Percentiles rank a stretch among this genome's conserved stretches.
These are phyloP conservation scores for Drosophila kambysellisi DNA, from an alignment of 2,888 invertebrate genomes.

Conservation along the genomic window DNA sequence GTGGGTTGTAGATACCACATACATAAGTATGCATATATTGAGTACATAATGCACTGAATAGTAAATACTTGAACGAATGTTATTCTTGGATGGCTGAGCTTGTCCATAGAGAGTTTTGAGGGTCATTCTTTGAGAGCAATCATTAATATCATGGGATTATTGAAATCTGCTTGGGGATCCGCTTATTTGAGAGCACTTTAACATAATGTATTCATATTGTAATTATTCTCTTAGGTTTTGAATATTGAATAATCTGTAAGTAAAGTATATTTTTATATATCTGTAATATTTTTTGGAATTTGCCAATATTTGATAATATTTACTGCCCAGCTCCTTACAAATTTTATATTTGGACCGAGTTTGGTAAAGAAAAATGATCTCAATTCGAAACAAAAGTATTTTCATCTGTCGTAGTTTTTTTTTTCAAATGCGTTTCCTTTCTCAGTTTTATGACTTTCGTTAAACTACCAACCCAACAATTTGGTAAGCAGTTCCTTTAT, in stretches of 20 bases:
- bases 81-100: slow-evolving; percentile 13
- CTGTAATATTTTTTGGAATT: too few relatives aligned
- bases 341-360: slow-evolving; percentile 3
- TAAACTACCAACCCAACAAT: slow-evolving; percentile 42
- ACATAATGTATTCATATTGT: slow-evolving; percentile 1
- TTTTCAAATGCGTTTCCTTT: slow-evolving; percentile 37
- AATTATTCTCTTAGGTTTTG: background rate
- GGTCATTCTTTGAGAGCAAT: slow-evolving; percentile 38
- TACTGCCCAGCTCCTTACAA: background rate
- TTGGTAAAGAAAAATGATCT: slow-evolving; percentile 6
- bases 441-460: slow-evolving; percentile 46
- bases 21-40: slow-evolving; percentile 22
- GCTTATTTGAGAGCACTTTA: slow-evolving; percentile 13
- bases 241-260: background rate
- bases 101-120: slow-evolving; percentile 15
- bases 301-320: background rate
- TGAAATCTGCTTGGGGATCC: slow-evolving; percentile 34
- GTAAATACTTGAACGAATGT: slow-evolving; percentile 34
- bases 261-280: background rate
- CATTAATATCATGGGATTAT: slow-evolving; percentile 67
- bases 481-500: slow-evolving; percentile 37
- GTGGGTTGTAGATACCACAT: slow-evolving; percentile 25
- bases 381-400: slow-evolving; percentile 19
- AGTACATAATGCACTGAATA: slow-evolving; percentile 27
- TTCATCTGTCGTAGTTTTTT: slow-evolving; percentile 11